A percentile compares a stretch with the other conserved stretches of the same genome.
These are phyloP conservation scores for Lutjanus argentimaculatus DNA, from an alignment of 2,797 vertebrate genomes.

Conservation along the genomic window DNA sequence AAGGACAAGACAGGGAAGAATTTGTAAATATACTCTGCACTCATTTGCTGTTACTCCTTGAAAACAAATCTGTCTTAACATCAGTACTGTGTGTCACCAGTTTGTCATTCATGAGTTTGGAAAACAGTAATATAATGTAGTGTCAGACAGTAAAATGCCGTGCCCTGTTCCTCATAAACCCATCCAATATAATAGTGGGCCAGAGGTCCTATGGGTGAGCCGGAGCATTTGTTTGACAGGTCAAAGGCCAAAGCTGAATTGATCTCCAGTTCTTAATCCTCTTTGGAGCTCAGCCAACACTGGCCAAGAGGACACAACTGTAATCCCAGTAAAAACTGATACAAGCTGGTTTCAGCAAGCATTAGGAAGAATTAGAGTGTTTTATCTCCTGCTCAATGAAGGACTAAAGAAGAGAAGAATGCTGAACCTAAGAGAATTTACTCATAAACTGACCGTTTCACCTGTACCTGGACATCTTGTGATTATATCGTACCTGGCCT, in stretches of 20 bases:
- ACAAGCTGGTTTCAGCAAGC: constrained; percentile 29
- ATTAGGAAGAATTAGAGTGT: not conserved
- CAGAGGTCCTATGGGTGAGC: not conserved
- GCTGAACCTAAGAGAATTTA: not conserved
- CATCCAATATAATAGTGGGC: constrained; percentile 4
- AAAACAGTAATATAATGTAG: not conserved
- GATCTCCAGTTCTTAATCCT: constrained; percentile 55
- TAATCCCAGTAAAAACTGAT: constrained; percentile 57
- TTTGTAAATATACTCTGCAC: not conserved
- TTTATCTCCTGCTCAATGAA: constrained; percentile 14
- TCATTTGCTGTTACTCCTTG: not conserved
- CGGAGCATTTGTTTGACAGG: constrained; percentile 35
- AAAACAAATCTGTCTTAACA: not conserved
- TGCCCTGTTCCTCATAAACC: not conserved
- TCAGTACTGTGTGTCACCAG: not conserved
- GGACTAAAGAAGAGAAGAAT: not conserved
- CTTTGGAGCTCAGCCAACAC: constrained; percentile 31
- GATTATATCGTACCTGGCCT: not conserved
- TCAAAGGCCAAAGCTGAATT: constrained; percentile 55
- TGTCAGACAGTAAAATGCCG: constrained; percentile 10
- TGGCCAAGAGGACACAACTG: constrained; percentile 15
- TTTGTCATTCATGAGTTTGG: constrained; percentile 1
- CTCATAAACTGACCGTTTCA: not conserved
- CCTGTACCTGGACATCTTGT: too few species aligned
- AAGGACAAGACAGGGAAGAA: not conserved